These are phyloP conservation scores for Hermetia illucens DNA, from an alignment of 1,140 invertebrate species.

Conservation along the genomic window DNA sequence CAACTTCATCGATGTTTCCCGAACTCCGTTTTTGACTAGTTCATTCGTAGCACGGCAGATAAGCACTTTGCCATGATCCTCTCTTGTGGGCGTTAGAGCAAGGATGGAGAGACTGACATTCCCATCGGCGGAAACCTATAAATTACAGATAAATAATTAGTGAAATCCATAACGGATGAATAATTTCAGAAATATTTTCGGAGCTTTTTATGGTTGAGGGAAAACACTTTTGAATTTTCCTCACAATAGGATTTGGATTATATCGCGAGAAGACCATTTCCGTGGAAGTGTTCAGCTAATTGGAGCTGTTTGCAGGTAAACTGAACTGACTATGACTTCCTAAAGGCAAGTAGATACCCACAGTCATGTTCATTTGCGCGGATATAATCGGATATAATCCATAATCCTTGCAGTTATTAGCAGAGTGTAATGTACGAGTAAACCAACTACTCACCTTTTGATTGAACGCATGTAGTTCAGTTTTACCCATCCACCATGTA, in stretches of 20 bases:
- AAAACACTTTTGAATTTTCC: no score
- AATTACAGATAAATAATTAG: conserved; percentile 7
- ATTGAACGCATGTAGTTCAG: conserved; percentile 37
- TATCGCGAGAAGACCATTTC: no score
- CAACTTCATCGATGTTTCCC: conserved; percentile 63
- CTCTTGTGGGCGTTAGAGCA: conserved; percentile 53
- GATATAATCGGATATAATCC: not conserved
- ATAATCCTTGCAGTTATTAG: not conserved
- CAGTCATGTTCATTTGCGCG: no score
- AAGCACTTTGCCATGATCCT: conserved; percentile 61
- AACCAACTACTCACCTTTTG: conserved; percentile 34
- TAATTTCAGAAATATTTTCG: not conserved
- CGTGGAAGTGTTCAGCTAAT: no score
- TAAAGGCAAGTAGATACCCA: no score
- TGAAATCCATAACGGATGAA: no score
- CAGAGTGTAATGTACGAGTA: not conserved
- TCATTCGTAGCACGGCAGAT: conserved; percentile 70
- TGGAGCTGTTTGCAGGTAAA: no score
- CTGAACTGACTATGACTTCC: no score
- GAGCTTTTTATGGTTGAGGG: no score
- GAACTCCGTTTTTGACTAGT: conserved; percentile 49
- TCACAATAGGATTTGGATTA: no score
- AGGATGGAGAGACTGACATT: conserved; percentile 68
- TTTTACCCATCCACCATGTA: conserved; percentile 66
- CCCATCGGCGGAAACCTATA: conserved; percentile 57